A percentile compares a stretch with the other conserved stretches of the same genome.
These are phyloP conservation scores for Microctonus brassicae DNA, from an alignment of 2,888 invertebrate species.

Conservation along the genomic window DNA sequence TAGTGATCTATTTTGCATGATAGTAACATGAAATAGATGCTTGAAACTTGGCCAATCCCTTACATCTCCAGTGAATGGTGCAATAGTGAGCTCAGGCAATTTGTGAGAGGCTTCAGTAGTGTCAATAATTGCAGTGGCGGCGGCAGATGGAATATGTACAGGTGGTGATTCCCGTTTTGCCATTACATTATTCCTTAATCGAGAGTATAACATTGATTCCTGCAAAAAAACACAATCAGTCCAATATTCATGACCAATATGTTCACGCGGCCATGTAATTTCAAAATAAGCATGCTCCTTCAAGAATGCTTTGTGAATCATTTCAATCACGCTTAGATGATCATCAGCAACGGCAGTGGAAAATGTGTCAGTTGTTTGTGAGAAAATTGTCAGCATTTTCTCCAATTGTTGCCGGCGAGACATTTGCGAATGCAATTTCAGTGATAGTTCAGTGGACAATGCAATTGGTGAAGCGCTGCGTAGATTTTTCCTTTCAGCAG, in stretches of 20 bases:
- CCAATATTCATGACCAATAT: neutral
- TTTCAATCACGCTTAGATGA: neutral
- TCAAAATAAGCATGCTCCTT: neutral
- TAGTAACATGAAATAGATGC: neutral
- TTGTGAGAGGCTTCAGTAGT: neutral
- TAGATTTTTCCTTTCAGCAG: no score
- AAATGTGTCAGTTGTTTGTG: neutral
- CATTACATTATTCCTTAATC: neutral
- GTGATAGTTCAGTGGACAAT: no score
- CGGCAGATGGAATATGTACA: neutral
- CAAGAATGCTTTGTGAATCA: neutral
- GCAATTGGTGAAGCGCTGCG: no score
- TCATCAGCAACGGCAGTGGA: neutral
- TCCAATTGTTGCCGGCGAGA: no score
- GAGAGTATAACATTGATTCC: neutral
- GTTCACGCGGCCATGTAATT: neutral
- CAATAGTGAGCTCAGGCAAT: neutral
- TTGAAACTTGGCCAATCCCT: neutral
- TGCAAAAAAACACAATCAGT: neutral
- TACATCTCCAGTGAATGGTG: neutral
- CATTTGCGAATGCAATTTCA: no score
- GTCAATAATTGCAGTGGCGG: neutral
- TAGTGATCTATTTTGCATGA: neutral
- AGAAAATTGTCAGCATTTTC: no score
- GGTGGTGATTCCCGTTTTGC: no score